phyloP scores from a whole-genome alignment of 1,140 invertebrate species.

The Anoplolepis gracilipes region DNA sequence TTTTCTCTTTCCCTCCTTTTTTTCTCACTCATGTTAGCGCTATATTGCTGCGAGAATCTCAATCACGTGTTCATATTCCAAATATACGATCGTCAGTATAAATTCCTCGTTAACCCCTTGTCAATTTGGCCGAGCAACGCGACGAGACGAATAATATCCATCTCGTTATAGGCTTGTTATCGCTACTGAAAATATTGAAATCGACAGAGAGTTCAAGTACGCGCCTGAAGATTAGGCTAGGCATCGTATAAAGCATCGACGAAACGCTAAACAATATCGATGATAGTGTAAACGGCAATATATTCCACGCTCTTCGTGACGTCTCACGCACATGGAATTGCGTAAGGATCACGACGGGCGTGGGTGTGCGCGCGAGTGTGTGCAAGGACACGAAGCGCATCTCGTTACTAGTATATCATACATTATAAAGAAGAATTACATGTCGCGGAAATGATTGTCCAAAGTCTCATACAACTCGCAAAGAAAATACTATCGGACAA shows the following conservation, averaged over 20 bases:
- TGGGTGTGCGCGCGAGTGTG: background rate
- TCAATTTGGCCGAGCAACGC: background rate
- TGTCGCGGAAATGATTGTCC: background rate
- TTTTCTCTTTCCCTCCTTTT: background rate
- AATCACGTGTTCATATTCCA: background rate
- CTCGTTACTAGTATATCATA: background rate
- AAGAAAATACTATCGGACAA: background rate
- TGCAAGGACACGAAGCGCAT: background rate
- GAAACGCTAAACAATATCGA: slow-evolving; percentile 15
- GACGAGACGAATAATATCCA: background rate
- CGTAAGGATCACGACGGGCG: slow-evolving; percentile 27
- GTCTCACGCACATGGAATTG: slow-evolving; percentile 57
- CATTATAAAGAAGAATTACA: background rate
- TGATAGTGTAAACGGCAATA: slow-evolving; percentile 9
- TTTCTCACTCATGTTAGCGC: too few relatives aligned
- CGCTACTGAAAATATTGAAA: background rate
- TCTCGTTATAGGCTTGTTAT: slow-evolving; percentile 18
- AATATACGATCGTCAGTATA: background rate
- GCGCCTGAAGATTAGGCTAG: background rate
- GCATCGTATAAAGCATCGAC: too few relatives aligned
- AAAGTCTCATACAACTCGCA: background rate
- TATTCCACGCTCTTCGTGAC: background rate
- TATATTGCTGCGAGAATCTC: background rate
- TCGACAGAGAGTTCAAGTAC: slow-evolving; percentile 12
- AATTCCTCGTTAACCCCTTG: slow-evolving; percentile 17